Percentiles rank a stretch among this genome's conserved stretches.
These are phyloP conservation scores for Augochlorella aurata DNA, from an alignment of 2,888 invertebrate species.

Conservation along the genomic window DNA sequence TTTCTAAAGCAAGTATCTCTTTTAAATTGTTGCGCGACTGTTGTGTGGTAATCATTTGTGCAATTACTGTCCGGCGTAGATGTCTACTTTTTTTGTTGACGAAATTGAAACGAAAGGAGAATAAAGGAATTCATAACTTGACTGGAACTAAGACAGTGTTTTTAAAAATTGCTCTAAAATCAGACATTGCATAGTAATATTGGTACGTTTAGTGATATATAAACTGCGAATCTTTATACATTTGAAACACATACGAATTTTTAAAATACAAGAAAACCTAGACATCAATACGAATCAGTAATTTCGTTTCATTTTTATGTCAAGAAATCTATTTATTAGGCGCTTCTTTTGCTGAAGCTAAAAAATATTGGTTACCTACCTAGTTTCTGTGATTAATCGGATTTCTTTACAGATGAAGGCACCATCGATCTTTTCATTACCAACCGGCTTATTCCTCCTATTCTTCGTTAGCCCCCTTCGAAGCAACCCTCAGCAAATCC, in stretches of 20 bases:
- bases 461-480: constrained; percentile 42
- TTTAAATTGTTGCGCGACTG: background rate
- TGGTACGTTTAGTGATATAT: no score
- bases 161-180: background rate
- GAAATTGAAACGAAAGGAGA: no score
- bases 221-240: no score
- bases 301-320: no score
- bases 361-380: background rate
- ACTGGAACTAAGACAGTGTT: no score
- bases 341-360: background rate
- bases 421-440: constrained; percentile 33
- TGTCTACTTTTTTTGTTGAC: background rate
- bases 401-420: constrained; percentile 65
- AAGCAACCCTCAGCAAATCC: constrained; percentile 41
- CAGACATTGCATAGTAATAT: background rate
- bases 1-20: background rate
- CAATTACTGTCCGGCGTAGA: background rate
- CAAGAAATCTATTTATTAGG: no score
- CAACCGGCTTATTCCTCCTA: constrained; percentile 49
- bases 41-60: background rate
- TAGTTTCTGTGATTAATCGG: background rate
- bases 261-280: no score
- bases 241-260: no score
- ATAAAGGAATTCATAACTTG: no score
- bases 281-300: no score